These are phyloP conservation scores for Cartodere bifasciata DNA, from an alignment of 2,888 invertebrate genomes.

Conservation along the genomic window DNA sequence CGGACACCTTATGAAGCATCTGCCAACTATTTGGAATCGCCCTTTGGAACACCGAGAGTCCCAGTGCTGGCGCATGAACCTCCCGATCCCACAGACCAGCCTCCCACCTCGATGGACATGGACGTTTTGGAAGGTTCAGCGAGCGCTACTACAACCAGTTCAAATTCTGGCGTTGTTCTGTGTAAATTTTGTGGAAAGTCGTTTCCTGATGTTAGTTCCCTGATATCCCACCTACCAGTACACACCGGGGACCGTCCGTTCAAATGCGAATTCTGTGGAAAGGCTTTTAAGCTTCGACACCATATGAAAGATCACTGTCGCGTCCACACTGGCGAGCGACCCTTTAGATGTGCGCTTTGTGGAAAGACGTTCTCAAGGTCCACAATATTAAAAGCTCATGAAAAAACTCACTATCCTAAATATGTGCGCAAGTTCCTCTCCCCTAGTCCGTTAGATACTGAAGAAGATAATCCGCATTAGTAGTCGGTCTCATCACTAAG, in stretches of 20 bases:
- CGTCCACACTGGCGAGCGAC: slow-evolving; percentile 83
- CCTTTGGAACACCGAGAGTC: slow-evolving; percentile 34
- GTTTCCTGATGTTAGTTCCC: slow-evolving; percentile 78
- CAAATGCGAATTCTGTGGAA: slow-evolving; percentile 89
- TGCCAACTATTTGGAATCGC: slow-evolving; percentile 28
- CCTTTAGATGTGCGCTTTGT: slow-evolving; percentile 78
- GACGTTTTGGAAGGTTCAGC: slow-evolving; percentile 49
- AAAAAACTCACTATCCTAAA: slow-evolving; percentile 87
- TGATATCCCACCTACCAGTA: slow-evolving; percentile 77
- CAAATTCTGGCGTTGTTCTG: slow-evolving; percentile 50
- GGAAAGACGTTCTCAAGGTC: slow-evolving; percentile 85
- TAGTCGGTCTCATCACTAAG: slow-evolving; percentile 15
- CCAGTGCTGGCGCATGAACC: slow-evolving; percentile 32
- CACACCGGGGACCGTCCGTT: slow-evolving; percentile 86
- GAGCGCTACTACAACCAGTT: slow-evolving; percentile 53
- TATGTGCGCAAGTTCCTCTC: slow-evolving; percentile 82
- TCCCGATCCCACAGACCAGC: slow-evolving; percentile 37
- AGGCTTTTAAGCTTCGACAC: slow-evolving; percentile 83
- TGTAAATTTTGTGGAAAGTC: slow-evolving; percentile 91
- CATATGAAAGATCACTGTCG: slow-evolving; percentile 93
- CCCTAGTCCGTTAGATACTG: slow-evolving; percentile 73
- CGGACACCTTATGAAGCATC: slow-evolving; percentile 44
- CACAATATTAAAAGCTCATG: slow-evolving; percentile 83
- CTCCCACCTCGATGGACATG: slow-evolving; percentile 46
- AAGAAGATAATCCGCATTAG: slow-evolving; percentile 67